Conservation (phyloP, 2,797 vertebrate genomes). For the Buphagus erythrorhynchus region DNA sequence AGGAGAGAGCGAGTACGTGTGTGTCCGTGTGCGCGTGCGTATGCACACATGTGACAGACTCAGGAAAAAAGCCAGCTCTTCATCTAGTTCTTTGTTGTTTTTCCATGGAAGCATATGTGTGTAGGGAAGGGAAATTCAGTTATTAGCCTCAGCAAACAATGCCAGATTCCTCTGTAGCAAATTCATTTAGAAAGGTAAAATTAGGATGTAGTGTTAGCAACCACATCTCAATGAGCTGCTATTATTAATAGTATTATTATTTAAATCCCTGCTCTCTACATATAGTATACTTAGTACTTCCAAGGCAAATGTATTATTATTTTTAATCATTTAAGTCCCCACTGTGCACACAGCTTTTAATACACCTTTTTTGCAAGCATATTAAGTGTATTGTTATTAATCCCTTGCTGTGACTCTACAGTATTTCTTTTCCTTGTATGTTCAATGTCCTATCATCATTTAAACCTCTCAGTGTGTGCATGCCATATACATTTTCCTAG, state of each 20-base stretch:
- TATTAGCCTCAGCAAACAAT: slow-evolving; percentile 58
- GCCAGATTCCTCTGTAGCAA: slow-evolving; percentile 46
- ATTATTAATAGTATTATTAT: slow-evolving; percentile 59
- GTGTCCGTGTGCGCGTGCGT: slow-evolving; percentile 11
- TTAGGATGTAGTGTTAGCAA: slow-evolving; percentile 53
- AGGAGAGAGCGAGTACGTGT: slow-evolving; percentile 13
- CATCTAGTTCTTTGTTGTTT: slow-evolving; percentile 59
- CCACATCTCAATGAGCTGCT: slow-evolving; percentile 4
- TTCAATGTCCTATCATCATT: slow-evolving; percentile 17
- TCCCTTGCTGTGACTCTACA: slow-evolving; percentile 17
- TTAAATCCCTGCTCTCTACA: slow-evolving; percentile 38
- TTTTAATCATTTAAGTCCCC: slow-evolving; percentile 51
- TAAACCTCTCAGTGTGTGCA: slow-evolving; percentile 15
- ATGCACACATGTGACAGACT: slow-evolving; percentile 63
- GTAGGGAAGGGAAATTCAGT: slow-evolving; percentile 43
- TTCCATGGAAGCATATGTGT: slow-evolving; percentile 12
- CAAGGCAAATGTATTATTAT: slow-evolving; percentile 58
- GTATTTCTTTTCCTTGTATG: slow-evolving; percentile 9
- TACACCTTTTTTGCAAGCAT: slow-evolving; percentile 22
- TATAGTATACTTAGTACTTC: slow-evolving; percentile 28
- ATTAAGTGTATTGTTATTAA: slow-evolving; percentile 40
- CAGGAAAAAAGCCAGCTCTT: slow-evolving; percentile 40
- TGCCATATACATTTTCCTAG: neutral
- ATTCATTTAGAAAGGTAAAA: slow-evolving; percentile 66
- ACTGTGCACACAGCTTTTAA: slow-evolving; percentile 33